Evolutionary conservation across 2,113 vertebrate genomes (phyloP).

Genomic region (Sinocyclocheilus anshuiensis): DNA sequence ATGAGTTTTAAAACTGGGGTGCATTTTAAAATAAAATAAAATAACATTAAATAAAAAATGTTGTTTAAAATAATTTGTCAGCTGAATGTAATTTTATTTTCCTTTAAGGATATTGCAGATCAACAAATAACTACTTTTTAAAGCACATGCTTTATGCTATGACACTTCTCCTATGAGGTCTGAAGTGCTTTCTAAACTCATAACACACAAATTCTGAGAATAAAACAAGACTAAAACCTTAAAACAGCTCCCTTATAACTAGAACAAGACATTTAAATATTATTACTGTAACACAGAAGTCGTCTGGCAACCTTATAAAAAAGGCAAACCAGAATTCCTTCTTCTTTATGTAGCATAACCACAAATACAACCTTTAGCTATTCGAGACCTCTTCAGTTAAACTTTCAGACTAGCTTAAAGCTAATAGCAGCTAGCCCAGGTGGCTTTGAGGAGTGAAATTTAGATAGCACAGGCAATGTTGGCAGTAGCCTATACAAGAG

Average conservation of each 20-base stretch:
- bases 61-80: not conserved
- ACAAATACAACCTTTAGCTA: not conserved
- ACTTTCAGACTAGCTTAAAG: not conserved
- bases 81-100: not conserved
- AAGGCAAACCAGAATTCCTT: not conserved
- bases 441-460: not conserved
- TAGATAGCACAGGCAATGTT: not conserved
- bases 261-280: not conserved
- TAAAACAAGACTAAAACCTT: not conserved
- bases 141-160: not conserved
- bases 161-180: not conserved
- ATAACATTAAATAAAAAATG: not conserved
- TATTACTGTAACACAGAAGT: not conserved
- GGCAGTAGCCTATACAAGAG: slow-evolving; percentile 17
- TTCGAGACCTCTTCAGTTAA: not conserved
- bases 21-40: not conserved
- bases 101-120: not conserved
- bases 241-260: not conserved
- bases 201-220: not conserved
- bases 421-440: not conserved
- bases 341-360: not conserved
- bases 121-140: not conserved
- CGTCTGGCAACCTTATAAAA: not conserved
- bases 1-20: not conserved
- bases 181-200: not conserved